Conservation (phyloP, 2,797 vertebrate species). For the Diplodus sargus region DNA sequence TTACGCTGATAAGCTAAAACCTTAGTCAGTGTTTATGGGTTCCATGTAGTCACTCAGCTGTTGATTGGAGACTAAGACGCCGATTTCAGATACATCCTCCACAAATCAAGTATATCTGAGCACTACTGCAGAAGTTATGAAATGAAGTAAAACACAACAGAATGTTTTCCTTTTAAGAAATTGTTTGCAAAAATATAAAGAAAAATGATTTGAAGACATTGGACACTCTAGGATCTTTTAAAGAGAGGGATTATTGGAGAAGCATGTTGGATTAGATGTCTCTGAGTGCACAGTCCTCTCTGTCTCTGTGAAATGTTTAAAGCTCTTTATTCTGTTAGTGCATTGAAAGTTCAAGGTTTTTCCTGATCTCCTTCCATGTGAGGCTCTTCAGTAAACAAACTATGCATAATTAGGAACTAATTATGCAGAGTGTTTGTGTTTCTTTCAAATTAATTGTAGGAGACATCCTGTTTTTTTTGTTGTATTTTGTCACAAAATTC, state of each 20-base stretch:
- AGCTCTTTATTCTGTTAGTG: constrained; percentile 41
- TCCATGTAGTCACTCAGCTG: background rate
- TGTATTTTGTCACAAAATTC: constrained; percentile 55
- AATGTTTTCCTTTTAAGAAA: background rate
- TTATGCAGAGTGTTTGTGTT: constrained; percentile 65
- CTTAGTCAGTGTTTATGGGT: background rate
- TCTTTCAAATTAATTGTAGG: constrained; percentile 54
- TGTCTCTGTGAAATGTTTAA: constrained; percentile 59
- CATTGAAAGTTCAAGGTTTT: constrained; percentile 55
- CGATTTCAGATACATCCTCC: background rate
- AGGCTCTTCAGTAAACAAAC: constrained; percentile 56
- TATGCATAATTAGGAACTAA: constrained; percentile 67
- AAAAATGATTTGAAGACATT: constrained; percentile 11
- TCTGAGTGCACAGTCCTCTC: constrained; percentile 40
- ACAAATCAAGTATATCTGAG: background rate
- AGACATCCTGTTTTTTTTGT: constrained; percentile 54
- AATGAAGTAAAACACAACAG: background rate
- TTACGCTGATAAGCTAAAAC: background rate
- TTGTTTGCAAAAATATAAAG: background rate
- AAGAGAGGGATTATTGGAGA: constrained; percentile 42
- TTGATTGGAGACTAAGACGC: background rate
- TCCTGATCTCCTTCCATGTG: constrained; percentile 41
- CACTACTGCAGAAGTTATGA: background rate
- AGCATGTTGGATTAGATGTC: constrained; percentile 37
- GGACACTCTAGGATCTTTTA: constrained; percentile 7